A percentile compares a stretch with the other conserved stretches of the same genome.
phyloP scores from a whole-genome alignment of 2,888 invertebrate genomes.

The Hofmannophila pseudospretella region DNA sequence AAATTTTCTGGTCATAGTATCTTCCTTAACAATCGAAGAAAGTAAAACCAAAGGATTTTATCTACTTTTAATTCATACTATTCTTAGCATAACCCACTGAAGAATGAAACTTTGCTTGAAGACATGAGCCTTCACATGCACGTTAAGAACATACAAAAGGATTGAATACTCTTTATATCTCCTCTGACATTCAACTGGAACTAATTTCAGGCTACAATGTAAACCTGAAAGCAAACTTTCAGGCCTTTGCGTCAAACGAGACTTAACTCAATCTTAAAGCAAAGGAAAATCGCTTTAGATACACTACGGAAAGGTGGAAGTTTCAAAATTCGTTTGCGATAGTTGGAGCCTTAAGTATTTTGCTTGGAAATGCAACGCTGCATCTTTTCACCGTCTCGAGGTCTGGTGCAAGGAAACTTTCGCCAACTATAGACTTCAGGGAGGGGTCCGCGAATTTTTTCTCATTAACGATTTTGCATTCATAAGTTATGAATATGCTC shows the following conservation, averaged over 20 bases:
- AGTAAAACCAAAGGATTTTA: too few relatives aligned
- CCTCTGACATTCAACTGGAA: conserved; percentile 53
- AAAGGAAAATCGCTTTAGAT: conserved; percentile 24
- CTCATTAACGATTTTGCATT: conserved; percentile 46
- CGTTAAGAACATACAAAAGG: conserved; percentile 10
- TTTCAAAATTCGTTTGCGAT: conserved; percentile 14
- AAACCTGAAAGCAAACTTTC: conserved; percentile 45
- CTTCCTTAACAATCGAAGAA: too few relatives aligned
- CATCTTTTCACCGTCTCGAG: conserved; percentile 42
- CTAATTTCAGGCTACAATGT: conserved; percentile 57
- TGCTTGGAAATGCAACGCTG: conserved; percentile 33
- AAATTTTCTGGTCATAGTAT: too few relatives aligned
- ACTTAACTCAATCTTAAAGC: conserved; percentile 8
- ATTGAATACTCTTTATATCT: conserved; percentile 41
- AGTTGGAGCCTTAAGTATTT: conserved; percentile 17
- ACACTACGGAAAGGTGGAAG: conserved; percentile 15
- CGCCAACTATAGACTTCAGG: conserved; percentile 27
- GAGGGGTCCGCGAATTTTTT: conserved; percentile 24
- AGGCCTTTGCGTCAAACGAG: conserved; percentile 13
- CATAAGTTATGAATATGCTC: conserved; percentile 32
- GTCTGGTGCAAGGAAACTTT: conserved; percentile 38
- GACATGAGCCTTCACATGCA: neutral
- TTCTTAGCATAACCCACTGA: too few relatives aligned
- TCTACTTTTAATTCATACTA: too few relatives aligned
- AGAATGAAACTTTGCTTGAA: neutral